Base-by-base conservation (phyloP, 2,797 vertebrate genomes). In the Synanceia verrucosa region DNA sequence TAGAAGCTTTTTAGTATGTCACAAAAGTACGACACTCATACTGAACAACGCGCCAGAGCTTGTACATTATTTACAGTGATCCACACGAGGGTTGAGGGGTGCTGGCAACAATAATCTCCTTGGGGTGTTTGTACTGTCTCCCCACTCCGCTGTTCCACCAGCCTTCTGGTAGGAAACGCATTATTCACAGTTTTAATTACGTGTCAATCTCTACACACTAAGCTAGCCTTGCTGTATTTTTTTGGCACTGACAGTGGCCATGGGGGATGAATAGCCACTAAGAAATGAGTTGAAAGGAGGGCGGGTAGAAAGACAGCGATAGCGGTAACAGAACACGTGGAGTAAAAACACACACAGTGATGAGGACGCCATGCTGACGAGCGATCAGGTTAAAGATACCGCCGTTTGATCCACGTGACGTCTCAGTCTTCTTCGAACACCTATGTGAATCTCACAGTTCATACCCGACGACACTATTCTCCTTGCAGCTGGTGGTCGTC, bases 171-270 rank as follows among this genome's bases (percentile, higher is more conserved):
- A 79, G 82, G 84, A 91, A 86, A 88, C 66, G 55, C 81, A 82
- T 79, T 73, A 80, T 91, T 93, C 90, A 91, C 91, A 92, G 89
- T 92, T 89, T 52, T 91, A 88, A 84, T 81, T 66, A 88, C 50
- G 65, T 73, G 83, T 88, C 85, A 85, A 86, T 88, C 78, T 92
- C 79, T 85, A 86, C 83, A 81, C 80, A 89, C 89, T 83, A 91
- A 91, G 82, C 86, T 90, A 86, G 84, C 81, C 85, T 90, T 78
- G 82, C 83, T 76, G 60, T 82, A 62, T 73, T 69, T 60, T 89
- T 93, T 94, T 94, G 94, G 93, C 94, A 94, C 92, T 84, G 88
- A 86, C 90, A 87, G 91, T 90, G 89, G 92, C 91, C 85, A 83
- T 79, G 13, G 73, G n/a, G 80, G 74, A 86, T 84, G 76, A 88